Percentiles rank a stretch among this genome's conserved stretches.
phyloP scores from a whole-genome alignment of 2,797 vertebrate species.

The Bradypus variegatus region DNA sequence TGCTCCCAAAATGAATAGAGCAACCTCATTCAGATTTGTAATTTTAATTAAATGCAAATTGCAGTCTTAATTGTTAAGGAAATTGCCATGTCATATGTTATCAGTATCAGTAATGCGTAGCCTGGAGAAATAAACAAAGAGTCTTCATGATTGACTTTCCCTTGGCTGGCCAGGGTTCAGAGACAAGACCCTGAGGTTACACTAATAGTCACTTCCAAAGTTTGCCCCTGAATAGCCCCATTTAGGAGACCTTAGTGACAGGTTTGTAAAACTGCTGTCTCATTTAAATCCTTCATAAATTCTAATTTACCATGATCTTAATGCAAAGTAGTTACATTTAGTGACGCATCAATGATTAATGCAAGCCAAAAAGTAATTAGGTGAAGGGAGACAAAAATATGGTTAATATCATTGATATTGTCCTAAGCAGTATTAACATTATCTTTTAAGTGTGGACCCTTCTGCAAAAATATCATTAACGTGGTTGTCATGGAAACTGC shows the following conservation, averaged over 20 bases:
- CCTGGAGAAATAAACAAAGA: not conserved
- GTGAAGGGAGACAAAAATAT: slow-evolving; percentile 22
- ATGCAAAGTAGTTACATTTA: slow-evolving; percentile 27
- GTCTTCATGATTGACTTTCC: not conserved
- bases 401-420: not conserved
- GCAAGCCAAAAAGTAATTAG: slow-evolving; percentile 30
- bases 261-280: not conserved
- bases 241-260: not conserved
- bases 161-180: not conserved
- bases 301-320: slow-evolving; percentile 35
- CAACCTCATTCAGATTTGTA: not conserved
- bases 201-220: not conserved
- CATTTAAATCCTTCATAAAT: slow-evolving; percentile 43
- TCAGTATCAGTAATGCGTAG: slow-evolving; percentile 23
- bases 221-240: not conserved
- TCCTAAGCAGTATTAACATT: slow-evolving; percentile 43
- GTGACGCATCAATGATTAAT: slow-evolving; percentile 20
- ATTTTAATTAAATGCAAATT: slow-evolving; percentile 39
- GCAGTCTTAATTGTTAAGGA: not conserved
- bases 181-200: not conserved
- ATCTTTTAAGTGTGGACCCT: slow-evolving; percentile 39
- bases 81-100: slow-evolving; percentile 19
- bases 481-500: slow-evolving; percentile 66
- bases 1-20: not conserved
- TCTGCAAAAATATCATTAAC: slow-evolving; percentile 28